Percentiles rank a stretch among this genome's conserved stretches.
Conservation (phyloP, 2,113 vertebrate genomes). For the Brachypteracias leptosomus region DNA sequence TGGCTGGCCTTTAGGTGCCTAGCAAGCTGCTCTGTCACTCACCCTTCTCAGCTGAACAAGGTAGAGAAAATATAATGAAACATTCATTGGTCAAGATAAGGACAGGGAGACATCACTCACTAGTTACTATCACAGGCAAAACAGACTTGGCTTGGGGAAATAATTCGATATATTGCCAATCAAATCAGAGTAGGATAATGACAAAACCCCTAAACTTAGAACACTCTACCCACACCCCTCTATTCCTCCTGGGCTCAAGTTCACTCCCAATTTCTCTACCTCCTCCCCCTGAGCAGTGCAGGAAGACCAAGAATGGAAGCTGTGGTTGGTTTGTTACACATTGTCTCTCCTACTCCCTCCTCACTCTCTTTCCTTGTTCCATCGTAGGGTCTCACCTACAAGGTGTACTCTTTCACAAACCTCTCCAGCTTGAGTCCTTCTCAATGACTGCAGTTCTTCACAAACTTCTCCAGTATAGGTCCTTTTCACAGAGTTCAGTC, state of each 20-base stretch:
- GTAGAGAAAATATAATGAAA: neutral
- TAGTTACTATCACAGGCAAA: neutral
- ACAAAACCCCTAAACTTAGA: neutral
- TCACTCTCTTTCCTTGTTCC: accelerated
- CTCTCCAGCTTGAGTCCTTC: neutral
- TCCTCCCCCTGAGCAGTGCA: accelerated
- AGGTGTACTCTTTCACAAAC: neutral
- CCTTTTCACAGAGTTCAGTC: neutral
- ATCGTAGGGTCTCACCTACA: accelerated
- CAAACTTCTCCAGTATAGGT: neutral
- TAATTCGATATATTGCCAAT: neutral
- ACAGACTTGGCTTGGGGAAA: neutral
- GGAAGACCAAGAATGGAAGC: accelerated
- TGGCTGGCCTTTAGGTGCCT: neutral
- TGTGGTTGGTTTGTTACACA: neutral
- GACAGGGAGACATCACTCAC: neutral
- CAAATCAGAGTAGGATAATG: neutral
- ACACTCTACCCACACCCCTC: neutral
- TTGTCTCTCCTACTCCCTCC: neutral
- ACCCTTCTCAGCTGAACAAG: neutral
- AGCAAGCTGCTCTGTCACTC: neutral
- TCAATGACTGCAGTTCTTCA: neutral
- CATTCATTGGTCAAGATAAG: accelerated
- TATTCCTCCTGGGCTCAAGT: neutral
- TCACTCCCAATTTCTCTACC: neutral